Evolutionary conservation across 1,140 invertebrate genomes (phyloP).

Genomic region (Zaprionus vittiger): DNA sequence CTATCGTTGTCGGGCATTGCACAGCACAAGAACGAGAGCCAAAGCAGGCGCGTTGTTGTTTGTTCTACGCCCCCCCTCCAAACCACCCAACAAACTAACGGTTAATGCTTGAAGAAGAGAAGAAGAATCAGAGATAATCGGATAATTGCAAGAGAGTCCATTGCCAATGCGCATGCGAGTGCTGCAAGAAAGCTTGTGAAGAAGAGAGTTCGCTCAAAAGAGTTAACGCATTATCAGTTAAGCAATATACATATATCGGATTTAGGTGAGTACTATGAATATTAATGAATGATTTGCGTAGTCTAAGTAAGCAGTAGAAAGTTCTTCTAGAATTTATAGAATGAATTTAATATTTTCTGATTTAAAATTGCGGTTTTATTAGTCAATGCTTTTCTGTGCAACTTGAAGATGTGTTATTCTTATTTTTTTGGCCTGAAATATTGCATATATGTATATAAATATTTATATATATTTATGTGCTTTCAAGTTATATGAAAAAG

Average conservation of each 20-base stretch:
- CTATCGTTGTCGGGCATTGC: constrained; percentile 15
- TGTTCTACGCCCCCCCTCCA: no score
- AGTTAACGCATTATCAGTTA: constrained; percentile 21
- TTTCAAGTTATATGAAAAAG: no score
- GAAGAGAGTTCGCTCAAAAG: constrained; percentile 8
- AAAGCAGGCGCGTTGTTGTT: neutral
- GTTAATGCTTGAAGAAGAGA: neutral
- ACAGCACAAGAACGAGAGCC: constrained; percentile 15
- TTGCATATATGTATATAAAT: no score
- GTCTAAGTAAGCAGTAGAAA: no score
- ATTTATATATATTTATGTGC: no score
- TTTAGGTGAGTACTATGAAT: constrained; percentile 25
- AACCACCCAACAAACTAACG: neutral
- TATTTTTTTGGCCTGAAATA: no score
- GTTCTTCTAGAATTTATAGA: no score
- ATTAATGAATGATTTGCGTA: no score
- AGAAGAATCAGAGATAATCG: neutral
- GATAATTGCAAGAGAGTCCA: neutral
- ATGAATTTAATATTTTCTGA: no score
- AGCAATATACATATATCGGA: constrained; percentile 18
- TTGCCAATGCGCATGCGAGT: constrained; percentile 18
- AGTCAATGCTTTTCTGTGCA: no score
- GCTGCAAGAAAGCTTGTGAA: constrained; percentile 9
- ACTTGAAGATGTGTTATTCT: no score
- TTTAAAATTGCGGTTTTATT: no score